Base-by-base conservation (phyloP, 2,113 vertebrate genomes). In the Psettodes erumei region DNA sequence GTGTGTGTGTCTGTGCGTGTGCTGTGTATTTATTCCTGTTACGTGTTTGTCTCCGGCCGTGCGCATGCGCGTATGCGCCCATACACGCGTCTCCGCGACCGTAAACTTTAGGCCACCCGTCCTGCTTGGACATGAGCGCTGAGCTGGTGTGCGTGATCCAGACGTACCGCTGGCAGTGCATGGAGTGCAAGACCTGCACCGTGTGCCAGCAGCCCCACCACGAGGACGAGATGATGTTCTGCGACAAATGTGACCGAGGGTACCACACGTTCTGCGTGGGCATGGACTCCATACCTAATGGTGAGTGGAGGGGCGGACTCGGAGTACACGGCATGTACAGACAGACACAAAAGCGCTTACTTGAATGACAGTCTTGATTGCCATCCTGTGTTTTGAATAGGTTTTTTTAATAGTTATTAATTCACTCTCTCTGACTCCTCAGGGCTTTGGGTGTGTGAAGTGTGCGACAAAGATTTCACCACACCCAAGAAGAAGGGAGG, bases 161-260 rank as follows among this genome's bases (percentile, higher is more conserved):
- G 92, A 99, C 97, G 10, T 99, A 99, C 69, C 95, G 94, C 6
- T 99, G 98, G 98, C 98, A 99, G 89, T 99, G 98, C 81, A 99
- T 99, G 98, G 98, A 99, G 88, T 99, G 98, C 86, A 99, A 99
- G 91, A 97, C 97, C 0, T 99, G 98, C 94, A 96, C 96, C 60
- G 90, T 99, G 70, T 99, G 98, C 25, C 94, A 97, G 91, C 96
- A 99, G 88, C 98, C 98, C 61, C 97, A 99, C 84, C 98, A 99
- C 0, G 98, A 99, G 94, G 98, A 99, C 74, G 96, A 98, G 89
- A 98, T 99, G 97, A 99, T 99, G 98, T 99, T 99, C 95, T 99
- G 98, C 87, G 98, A 99, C 88, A 95, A 97, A 71, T 99, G 98
- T 92, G 98, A 99, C 89, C 93, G 98, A 65, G 98, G 98, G 42